These are phyloP conservation scores for Drosophila barbarae DNA, from an alignment of 2,888 invertebrate species.

Conservation along the genomic window DNA sequence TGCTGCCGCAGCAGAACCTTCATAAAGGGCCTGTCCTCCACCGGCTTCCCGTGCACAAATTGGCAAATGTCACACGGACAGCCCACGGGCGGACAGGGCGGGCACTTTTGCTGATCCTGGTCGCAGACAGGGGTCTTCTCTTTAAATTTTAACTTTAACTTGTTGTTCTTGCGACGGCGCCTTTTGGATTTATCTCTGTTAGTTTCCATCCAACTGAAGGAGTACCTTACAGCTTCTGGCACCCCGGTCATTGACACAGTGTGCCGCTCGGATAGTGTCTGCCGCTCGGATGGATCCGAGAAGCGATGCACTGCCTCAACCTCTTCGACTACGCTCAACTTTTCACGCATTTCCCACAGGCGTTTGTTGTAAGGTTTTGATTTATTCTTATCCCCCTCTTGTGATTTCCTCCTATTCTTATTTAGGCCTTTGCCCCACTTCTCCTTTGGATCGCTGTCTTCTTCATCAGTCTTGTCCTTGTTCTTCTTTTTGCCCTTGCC, in stretches of 20 bases:
- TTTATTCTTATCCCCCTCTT: not conserved
- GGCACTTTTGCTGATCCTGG: not conserved
- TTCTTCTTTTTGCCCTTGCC: not conserved
- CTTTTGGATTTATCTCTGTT: not conserved
- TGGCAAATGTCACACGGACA: conserved; percentile 8
- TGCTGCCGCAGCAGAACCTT: conserved; percentile 30
- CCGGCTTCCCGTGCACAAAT: conserved; percentile 2
- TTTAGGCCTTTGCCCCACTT: not conserved
- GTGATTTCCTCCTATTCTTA: not conserved
- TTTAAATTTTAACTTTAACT: not conserved
- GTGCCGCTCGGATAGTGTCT: too few species aligned
- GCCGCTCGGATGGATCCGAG: too few species aligned
- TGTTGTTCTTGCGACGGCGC: not conserved
- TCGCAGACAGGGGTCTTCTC: not conserved
- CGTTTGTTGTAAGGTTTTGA: not conserved
- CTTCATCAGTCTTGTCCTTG: too few species aligned
- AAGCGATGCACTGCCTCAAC: too few species aligned
- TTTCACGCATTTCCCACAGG: too few species aligned
- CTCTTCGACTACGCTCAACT: too few species aligned
- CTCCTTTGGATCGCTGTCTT: not conserved
- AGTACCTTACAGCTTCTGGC: too few species aligned
- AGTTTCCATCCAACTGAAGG: not conserved
- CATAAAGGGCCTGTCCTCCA: conserved; percentile 33
- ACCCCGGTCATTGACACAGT: too few species aligned
- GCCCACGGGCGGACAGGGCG: conserved; percentile 20